These are phyloP conservation scores for Mus musculus DNA, from an alignment of 2,113 vertebrate genomes.

Conservation along the genomic window GRCm39 chr16:96580001-96580500, in stretches of 20 bases:
- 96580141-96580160: background rate
- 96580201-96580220: background rate
- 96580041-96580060: background rate
- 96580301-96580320: background rate
- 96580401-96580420: background rate
- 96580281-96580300: background rate
- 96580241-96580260: conserved; percentile 31
- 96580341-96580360: background rate
- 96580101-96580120: background rate
- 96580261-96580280: background rate
- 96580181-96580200: background rate
- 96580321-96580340: background rate
- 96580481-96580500: background rate
- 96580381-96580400: background rate
- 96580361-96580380: accelerated
- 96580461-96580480: background rate
- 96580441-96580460: background rate
- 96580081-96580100: background rate
- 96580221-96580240: background rate
- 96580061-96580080: background rate
- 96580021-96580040: background rate
- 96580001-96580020: background rate
- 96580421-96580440: background rate
- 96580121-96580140: background rate
- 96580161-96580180: background rate